Base-by-base conservation (phyloP, 2,797 vertebrate species). In the Chelon auratus region DNA sequence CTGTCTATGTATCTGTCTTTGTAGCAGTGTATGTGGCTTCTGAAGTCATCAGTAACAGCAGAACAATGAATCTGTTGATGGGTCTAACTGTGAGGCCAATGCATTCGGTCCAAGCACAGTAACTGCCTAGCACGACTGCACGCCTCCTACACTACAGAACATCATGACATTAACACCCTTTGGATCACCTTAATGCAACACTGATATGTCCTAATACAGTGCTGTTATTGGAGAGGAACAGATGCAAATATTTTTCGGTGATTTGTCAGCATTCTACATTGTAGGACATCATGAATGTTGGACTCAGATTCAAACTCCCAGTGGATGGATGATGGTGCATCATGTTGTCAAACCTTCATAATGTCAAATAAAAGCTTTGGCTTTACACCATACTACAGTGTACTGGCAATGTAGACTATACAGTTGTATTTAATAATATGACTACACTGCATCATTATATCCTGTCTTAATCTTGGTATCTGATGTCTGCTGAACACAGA, bases 41-140 rank as follows among this genome's bases (percentile, higher is more conserved):
- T 75, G 72, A 79, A 63, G 59, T 69, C 70, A 48, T n/a, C 56
- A 40, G 22, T 68, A 81, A 57, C 53, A 65, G 15, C 18, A 65
- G 72, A 88, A 91, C 78, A 85, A 87, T 81, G 74, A 59, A 33
- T 69, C 67, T 72, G 69, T 86, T 87, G 57, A 77, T 37, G 17
- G 54, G 47, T 43, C 36, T 54, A 62, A 73, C 77, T 73, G 68
- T 76, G 77, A 68, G 78, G 71, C 62, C 79, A 71, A 68, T 68
- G 80, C 77, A 73, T 64, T 67, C 57, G 75, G 63, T 64, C 77
- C 78, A 69, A 84, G 80, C 83, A 72, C 85, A 69, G 73, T 72
- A 81, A 72, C 90, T 82, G 86, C 83, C 87, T 88, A 81, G 89
- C 87, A 92, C 81, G 30, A 84, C 62, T 55, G 36, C 52, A 77